Evolutionary conservation across 1,140 invertebrate genomes (phyloP).

Genomic region (Diprion similis): DNA sequence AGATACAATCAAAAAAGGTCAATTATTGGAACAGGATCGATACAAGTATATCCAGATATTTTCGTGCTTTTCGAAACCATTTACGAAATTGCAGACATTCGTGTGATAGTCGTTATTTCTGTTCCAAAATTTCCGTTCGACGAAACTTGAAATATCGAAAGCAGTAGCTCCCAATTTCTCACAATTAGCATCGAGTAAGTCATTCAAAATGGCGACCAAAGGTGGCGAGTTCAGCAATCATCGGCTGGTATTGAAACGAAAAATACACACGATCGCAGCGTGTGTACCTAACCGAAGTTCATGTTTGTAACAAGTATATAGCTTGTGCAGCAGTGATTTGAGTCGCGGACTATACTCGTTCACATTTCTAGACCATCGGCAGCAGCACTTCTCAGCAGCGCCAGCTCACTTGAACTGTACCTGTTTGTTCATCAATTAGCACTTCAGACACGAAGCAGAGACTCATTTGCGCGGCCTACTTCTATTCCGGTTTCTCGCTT

Average conservation of each 20-base stretch:
- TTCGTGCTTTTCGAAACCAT: too few species aligned
- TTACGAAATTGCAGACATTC: too few species aligned
- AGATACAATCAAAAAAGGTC: too few species aligned
- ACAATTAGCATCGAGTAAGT: too few species aligned
- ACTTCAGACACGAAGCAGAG: conserved; percentile 32
- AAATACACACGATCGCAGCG: not conserved
- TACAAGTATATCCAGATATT: too few species aligned
- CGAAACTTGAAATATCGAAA: too few species aligned
- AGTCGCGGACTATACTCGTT: not conserved
- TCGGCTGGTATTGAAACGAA: not conserved
- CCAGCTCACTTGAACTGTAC: conserved; percentile 32
- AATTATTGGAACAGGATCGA: too few species aligned
- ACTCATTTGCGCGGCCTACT: conserved; percentile 53
- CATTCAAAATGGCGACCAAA: too few species aligned
- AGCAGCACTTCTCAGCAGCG: not conserved
- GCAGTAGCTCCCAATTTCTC: too few species aligned
- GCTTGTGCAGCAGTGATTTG: not conserved
- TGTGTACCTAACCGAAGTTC: not conserved
- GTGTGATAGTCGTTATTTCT: too few species aligned
- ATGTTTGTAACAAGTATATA: not conserved
- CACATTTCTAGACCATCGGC: not conserved
- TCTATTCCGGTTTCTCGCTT: conserved; percentile 29
- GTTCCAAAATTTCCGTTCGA: too few species aligned
- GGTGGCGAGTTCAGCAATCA: too few species aligned
- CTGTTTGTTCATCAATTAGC: conserved; percentile 56